Evolutionary conservation across 2,888 invertebrate species (phyloP), one percentile per base, ranked within the genome.

Genomic region (Tethea ocularis): DNA sequence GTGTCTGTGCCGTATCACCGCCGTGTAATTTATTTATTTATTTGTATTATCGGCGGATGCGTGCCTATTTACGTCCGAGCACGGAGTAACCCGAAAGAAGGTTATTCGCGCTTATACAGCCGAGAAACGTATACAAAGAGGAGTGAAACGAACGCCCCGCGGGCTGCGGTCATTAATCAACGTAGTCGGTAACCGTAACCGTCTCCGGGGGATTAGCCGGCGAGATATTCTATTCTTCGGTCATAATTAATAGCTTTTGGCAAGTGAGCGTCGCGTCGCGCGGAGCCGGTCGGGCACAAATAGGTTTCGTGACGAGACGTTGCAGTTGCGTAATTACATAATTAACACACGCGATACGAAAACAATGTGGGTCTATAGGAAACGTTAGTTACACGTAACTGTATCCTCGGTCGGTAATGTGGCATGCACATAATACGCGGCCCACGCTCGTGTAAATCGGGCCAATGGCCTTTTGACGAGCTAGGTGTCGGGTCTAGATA

Each of bases 201-300:
- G 84, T 88, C 90, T 89, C 89, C 79, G 86, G 88, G 86, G 89
- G 87, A 91, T 91, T 87, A 90, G 87, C 85, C 87, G 87, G 71
- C 83, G 83, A 87, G 89, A 90, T 89, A 89, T 89, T 91, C 89
- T 91, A 90, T 92, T 91, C 90, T 90, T 84, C 80, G 82, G 77
- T 74, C 69, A 85, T 91, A 91, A 93, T 91, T 91, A 91, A 93
- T 93, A 88, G 91, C 89, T 89, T 91, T 92, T 91, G 92, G 91
- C 91, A 89, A 90, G 87, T 85, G 88, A 87, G 86, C 86, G 87
- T 82, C 77, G 67, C 63, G 70, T 17, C 51, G 46, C 33, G n/a
- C 41, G 17, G 41, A n/a, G 10, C 13, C 82, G 78, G 81, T 71
- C 81, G 76, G 78, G 78, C 84, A 78, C 80, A 83, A 89, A 87